Percentiles rank a stretch among this genome's conserved stretches.
phyloP scores from a whole-genome alignment of 2,797 vertebrate species.

The Sebastes hubbsi region DNA sequence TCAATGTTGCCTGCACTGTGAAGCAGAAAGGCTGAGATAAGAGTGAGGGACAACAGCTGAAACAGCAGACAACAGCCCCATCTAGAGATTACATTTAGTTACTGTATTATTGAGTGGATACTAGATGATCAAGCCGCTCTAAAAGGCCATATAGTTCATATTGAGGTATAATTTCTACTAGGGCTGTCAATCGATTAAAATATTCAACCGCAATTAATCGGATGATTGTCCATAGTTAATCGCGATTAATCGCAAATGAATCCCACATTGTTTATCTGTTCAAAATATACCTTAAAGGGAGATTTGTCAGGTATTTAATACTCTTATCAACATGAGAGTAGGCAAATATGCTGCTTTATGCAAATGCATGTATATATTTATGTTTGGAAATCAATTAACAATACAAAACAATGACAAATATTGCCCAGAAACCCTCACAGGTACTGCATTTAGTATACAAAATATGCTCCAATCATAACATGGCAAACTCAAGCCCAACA shows the following conservation, averaged over 20 bases:
- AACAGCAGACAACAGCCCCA: slow-evolving; percentile 78
- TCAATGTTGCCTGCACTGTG: slow-evolving; percentile 71
- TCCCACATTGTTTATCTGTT: no score
- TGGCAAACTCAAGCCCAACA: no score
- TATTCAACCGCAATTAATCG: no score
- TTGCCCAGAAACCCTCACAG: no score
- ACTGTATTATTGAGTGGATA: not conserved
- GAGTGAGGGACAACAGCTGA: slow-evolving; percentile 5
- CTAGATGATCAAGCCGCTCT: not conserved
- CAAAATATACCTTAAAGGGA: no score
- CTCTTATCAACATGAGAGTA: accelerated
- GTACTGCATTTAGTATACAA: accelerated
- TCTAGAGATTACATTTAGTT: slow-evolving; percentile 64
- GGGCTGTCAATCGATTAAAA: no score
- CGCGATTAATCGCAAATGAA: no score
- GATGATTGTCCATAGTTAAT: no score
- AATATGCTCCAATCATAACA: no score
- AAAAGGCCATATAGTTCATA: not conserved
- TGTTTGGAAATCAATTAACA: accelerated
- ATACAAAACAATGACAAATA: no score
- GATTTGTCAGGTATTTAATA: no score
- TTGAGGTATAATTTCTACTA: not conserved
- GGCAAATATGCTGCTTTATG: no score
- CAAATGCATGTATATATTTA: accelerated
- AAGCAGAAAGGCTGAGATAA: slow-evolving; percentile 47